phyloP scores from a whole-genome alignment of 2,113 vertebrate genomes.

The Trachemys scripta region DNA sequence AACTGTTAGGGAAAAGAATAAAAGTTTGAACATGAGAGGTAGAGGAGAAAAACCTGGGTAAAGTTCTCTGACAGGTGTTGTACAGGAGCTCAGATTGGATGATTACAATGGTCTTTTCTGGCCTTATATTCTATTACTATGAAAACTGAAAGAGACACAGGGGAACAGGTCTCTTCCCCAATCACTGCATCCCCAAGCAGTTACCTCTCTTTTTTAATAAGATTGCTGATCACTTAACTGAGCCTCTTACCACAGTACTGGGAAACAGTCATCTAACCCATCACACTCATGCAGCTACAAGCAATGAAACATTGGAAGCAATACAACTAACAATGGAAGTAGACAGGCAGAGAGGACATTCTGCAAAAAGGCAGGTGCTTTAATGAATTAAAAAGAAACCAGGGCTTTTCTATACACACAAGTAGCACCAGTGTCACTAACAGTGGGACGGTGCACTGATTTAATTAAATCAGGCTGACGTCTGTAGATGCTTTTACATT shows the following conservation, averaged over 20 bases:
- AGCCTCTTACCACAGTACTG: background rate
- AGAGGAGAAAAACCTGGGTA: background rate
- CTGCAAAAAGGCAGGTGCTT: background rate
- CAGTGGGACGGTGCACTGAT: background rate
- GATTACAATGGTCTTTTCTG: background rate
- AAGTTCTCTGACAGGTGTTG: background rate
- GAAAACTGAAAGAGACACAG: background rate
- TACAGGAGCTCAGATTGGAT: background rate
- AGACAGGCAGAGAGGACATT: background rate
- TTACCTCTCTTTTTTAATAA: background rate
- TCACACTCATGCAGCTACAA: background rate
- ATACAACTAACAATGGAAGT: background rate
- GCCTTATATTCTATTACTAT: background rate
- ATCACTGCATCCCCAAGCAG: background rate
- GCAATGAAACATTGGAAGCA: background rate
- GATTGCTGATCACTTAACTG: background rate
- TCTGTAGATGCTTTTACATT: background rate
- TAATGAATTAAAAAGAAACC: background rate
- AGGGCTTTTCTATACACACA: background rate
- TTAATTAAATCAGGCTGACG: background rate
- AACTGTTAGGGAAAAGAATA: background rate
- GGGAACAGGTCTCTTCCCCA: background rate
- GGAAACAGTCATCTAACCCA: background rate
- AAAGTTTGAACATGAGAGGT: background rate
- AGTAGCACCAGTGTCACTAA: background rate